A percentile compares a stretch with the other conserved stretches of the same genome.
Evolutionary conservation across 2,797 vertebrate species (phyloP).

Genomic region (Crossoptilon crossoptilon): DNA sequence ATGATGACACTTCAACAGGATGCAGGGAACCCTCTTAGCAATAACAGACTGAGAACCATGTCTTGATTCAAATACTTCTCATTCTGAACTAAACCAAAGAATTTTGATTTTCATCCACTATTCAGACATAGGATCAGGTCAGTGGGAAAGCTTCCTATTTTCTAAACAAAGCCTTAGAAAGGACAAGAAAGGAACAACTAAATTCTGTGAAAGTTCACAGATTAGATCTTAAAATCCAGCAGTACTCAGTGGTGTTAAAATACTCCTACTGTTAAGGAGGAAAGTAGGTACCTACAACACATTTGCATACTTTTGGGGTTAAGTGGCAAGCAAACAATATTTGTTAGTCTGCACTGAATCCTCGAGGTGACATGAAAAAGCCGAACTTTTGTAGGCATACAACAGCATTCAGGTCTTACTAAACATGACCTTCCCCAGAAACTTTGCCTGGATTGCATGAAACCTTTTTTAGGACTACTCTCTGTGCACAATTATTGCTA

Average conservation of each 20-base stretch:
- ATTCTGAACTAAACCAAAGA: not conserved
- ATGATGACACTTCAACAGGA: not conserved
- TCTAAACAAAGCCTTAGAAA: not conserved
- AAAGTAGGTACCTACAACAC: not conserved
- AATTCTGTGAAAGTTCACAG: not conserved
- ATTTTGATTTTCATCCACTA: not conserved
- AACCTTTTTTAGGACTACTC: not conserved
- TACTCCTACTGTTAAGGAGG: not conserved
- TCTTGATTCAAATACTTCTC: not conserved
- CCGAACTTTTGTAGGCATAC: rapidly evolving
- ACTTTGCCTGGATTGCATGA: not conserved
- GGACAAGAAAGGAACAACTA: not conserved
- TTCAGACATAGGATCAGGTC: not conserved
- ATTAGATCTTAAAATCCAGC: not conserved
- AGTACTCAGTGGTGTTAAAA: not conserved
- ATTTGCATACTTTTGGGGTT: not conserved
- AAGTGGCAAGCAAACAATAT: not conserved
- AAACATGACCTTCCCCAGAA: not conserved
- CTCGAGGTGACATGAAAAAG: not conserved
- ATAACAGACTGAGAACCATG: not conserved
- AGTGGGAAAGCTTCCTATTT: not conserved
- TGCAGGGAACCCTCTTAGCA: not conserved
- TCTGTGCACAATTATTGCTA: not conserved
- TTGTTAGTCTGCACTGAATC: not conserved
- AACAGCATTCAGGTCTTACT: not conserved